A percentile compares a stretch with the other conserved stretches of the same genome.
These are phyloP conservation scores for Drosophila atripex DNA, from an alignment of 2,888 invertebrate species.

Conservation along the genomic window DNA sequence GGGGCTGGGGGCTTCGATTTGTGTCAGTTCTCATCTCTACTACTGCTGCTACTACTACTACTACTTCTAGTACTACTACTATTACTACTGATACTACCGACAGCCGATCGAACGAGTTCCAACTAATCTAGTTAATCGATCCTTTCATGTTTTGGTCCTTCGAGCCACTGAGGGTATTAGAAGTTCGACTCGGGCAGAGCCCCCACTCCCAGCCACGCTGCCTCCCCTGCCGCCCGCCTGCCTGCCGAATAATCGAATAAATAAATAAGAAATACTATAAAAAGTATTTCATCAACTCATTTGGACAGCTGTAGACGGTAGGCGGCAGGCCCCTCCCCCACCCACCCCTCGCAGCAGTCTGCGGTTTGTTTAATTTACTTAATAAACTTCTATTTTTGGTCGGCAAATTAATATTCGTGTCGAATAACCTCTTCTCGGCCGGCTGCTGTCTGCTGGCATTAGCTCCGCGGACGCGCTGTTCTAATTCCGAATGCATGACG, in stretches of 20 bases:
- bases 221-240: background rate
- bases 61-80: too few relatives aligned
- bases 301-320: conserved; percentile 37
- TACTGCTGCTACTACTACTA: too few relatives aligned
- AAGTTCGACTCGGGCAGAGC: too few relatives aligned
- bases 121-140: too few relatives aligned
- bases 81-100: too few relatives aligned
- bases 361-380: conserved; percentile 34
- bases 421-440: conserved; percentile 1
- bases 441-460: conserved; percentile 2
- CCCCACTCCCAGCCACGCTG: too few relatives aligned
- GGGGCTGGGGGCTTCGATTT: conserved; percentile 42
- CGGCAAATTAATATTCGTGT: conserved; percentile 18
- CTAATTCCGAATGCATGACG: conserved; percentile 18
- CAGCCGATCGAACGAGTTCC: too few relatives aligned
- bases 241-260: conserved; percentile 33
- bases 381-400: conserved; percentile 31
- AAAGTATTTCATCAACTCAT: conserved; percentile 17
- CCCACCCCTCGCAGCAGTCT: conserved; percentile 12
- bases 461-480: conserved; percentile 5
- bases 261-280: conserved; percentile 24
- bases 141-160: too few relatives aligned
- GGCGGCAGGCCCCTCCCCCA: background rate
- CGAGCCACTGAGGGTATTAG: background rate
- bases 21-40: conserved; percentile 71